phyloP scores from a whole-genome alignment of 1,140 invertebrate genomes.

The Hestina assimilis region DNA sequence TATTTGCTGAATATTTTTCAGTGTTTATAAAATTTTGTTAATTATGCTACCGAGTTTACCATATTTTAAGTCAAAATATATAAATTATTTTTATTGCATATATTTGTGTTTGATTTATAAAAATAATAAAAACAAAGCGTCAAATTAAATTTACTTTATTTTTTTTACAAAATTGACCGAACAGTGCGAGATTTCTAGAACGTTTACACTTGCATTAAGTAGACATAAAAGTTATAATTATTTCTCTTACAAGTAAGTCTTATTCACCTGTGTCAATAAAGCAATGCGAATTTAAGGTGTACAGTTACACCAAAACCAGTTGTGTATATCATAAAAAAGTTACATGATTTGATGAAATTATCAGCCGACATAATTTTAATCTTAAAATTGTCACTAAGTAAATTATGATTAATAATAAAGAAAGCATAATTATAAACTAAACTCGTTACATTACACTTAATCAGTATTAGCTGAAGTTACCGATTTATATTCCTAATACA shows the following conservation, averaged over 20 bases:
- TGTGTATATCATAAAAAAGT: constrained; percentile 66
- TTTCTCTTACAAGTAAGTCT: constrained; percentile 75
- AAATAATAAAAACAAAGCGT: constrained; percentile 50
- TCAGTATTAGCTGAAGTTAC: constrained; percentile 61
- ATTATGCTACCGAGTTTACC: constrained; percentile 74
- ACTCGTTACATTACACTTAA: constrained; percentile 70
- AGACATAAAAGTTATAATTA: constrained; percentile 77
- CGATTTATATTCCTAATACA: constrained; percentile 65
- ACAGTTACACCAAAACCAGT: constrained; percentile 44
- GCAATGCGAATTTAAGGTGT: constrained; percentile 54
- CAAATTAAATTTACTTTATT: constrained; percentile 77
- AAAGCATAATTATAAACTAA: constrained; percentile 76
- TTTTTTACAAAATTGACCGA: constrained; percentile 78
- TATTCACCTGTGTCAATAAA: constrained; percentile 76
- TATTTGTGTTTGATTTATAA: constrained; percentile 45
- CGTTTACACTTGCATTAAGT: constrained; percentile 78
- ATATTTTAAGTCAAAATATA: constrained; percentile 74
- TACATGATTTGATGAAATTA: constrained; percentile 68
- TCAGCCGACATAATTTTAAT: constrained; percentile 61
- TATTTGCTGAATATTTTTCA: constrained; percentile 75
- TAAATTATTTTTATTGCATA: constrained; percentile 76
- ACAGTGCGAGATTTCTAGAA: constrained; percentile 79
- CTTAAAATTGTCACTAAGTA: constrained; percentile 70
- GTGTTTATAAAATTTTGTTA: constrained; percentile 74
- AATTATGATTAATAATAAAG: constrained; percentile 76